Evolutionary conservation across 2,113 vertebrate genomes (phyloP).

Genomic region (Chloropsis cyanopogon): DNA sequence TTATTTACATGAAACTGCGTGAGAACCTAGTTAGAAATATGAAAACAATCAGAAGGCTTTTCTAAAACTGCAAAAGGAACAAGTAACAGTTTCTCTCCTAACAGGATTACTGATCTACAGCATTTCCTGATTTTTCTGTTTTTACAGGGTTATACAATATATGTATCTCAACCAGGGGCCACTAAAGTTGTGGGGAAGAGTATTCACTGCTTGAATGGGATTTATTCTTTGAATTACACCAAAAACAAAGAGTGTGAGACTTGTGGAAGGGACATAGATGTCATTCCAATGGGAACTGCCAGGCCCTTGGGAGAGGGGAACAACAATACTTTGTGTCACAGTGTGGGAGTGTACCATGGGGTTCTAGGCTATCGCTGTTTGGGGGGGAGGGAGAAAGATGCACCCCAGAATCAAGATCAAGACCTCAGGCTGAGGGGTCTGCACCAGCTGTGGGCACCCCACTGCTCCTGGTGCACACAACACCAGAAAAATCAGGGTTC

Average conservation of each 20-base stretch:
- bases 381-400: accelerated
- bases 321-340: neutral
- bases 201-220: neutral
- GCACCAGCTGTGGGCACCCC: accelerated
- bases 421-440: neutral
- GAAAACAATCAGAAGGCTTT: no score
- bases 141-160: neutral
- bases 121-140: neutral
- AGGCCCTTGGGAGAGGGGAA: neutral
- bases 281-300: neutral
- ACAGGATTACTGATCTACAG: neutral
- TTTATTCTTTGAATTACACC: neutral
- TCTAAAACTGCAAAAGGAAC: no score
- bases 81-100: no score
- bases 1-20: no score
- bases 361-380: neutral
- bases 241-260: neutral
- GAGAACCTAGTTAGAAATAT: no score
- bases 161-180: neutral
- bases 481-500: accelerated
- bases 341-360: accelerated
- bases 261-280: accelerated
- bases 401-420: neutral
- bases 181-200: neutral
- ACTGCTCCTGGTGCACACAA: neutral